Conservation (phyloP, 2,888 invertebrate genomes). For the Dynastes hyllus region DNA sequence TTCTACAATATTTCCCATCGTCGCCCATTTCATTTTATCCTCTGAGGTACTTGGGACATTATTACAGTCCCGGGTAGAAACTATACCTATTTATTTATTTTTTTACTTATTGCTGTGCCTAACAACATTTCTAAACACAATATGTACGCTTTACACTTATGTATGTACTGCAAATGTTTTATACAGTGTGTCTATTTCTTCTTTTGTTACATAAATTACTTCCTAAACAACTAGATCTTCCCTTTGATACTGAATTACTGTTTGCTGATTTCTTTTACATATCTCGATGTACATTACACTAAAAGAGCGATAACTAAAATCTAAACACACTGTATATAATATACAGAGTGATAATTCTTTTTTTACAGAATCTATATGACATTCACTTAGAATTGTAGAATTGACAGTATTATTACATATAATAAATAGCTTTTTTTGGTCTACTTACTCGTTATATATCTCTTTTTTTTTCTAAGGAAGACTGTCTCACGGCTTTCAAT, state of each 20-base stretch:
- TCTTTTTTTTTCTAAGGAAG: conserved; percentile 1
- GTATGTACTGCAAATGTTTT: not conserved
- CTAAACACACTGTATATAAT: conserved; percentile 46
- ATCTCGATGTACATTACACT: conserved; percentile 7
- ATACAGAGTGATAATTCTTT: conserved; percentile 40
- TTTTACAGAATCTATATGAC: not conserved
- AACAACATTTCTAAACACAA: conserved; percentile 42
- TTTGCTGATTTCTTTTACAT: conserved; percentile 1
- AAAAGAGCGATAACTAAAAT: conserved; percentile 42
- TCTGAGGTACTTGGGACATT: conserved; percentile 28
- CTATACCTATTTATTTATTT: not conserved
- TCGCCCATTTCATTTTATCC: conserved; percentile 35
- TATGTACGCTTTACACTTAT: conserved; percentile 25
- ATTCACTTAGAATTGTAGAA: not conserved
- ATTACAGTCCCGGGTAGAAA: conserved; percentile 23
- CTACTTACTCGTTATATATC: not conserved
- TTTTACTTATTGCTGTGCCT: conserved; percentile 36
- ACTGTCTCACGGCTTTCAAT: not conserved
- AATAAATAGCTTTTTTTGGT: not conserved
- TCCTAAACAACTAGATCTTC: too few species aligned
- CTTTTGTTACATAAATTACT: not conserved
- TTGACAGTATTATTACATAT: conserved; percentile 3
- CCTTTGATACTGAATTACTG: too few species aligned
- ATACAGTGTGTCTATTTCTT: conserved; percentile 22
- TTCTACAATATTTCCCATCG: conserved; percentile 22